These are phyloP conservation scores for Periophthalmus modestus DNA, from an alignment of 2,113 vertebrate genomes.

Conservation along the genomic window DNA sequence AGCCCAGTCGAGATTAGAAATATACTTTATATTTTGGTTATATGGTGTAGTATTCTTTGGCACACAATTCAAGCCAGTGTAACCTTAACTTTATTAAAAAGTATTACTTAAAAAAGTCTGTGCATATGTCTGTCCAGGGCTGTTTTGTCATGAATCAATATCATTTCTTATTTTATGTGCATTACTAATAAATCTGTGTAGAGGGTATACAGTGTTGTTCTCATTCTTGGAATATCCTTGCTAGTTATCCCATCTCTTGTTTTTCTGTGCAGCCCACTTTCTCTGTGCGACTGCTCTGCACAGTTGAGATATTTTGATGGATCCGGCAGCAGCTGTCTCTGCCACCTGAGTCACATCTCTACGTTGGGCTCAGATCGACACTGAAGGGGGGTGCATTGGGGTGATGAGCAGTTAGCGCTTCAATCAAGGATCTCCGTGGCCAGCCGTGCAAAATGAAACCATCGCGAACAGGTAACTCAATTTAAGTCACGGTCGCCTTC, in stretches of 20 bases:
- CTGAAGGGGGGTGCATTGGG: slow-evolving; percentile 47
- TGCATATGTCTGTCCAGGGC: not conserved
- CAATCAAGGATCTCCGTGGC: slow-evolving; percentile 71
- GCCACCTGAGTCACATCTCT: slow-evolving; percentile 44
- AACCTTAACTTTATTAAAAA: not conserved
- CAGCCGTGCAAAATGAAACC: slow-evolving; percentile 74
- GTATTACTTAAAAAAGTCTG: not conserved
- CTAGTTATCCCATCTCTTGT: not conserved
- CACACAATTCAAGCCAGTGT: not conserved
- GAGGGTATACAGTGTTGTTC: not conserved
- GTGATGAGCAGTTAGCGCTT: slow-evolving; percentile 72
- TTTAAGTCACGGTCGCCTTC: slow-evolving; percentile 69
- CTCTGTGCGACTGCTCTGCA: slow-evolving; percentile 34
- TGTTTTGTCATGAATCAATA: not conserved
- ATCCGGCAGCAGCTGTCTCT: slow-evolving; percentile 45
- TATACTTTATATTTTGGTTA: not conserved
- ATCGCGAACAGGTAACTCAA: slow-evolving; percentile 78
- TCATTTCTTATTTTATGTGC: not conserved
- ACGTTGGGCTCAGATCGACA: slow-evolving; percentile 55
- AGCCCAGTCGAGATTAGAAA: not conserved
- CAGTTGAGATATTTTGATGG: slow-evolving; percentile 37
- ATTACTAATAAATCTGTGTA: not conserved
- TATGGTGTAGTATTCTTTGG: not conserved
- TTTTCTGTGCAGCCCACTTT: slow-evolving; percentile 9
- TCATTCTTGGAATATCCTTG: not conserved